These are phyloP conservation scores for Gracilinanus agilis DNA, from an alignment of 2,113 vertebrate genomes.

Conservation along the genomic window DNA sequence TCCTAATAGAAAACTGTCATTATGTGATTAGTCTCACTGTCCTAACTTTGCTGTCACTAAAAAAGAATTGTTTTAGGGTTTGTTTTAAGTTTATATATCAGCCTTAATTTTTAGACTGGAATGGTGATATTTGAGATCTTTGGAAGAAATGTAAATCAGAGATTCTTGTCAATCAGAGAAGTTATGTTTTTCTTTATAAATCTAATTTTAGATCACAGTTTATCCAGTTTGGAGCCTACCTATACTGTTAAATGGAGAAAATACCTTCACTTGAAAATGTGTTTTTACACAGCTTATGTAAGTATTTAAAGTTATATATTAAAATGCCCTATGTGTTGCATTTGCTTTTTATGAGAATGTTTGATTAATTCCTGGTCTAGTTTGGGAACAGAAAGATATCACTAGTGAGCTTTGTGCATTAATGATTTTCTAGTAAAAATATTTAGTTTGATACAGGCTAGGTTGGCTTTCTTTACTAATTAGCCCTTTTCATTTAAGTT, in stretches of 20 bases:
- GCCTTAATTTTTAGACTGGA: constrained; percentile 38
- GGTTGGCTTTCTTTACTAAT: neutral
- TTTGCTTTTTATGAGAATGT: neutral
- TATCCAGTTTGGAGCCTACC: constrained; percentile 95
- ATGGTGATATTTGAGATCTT: constrained; percentile 41
- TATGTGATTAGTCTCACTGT: neutral
- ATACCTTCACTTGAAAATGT: constrained; percentile 96
- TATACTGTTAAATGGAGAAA: constrained; percentile 98
- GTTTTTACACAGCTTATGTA: constrained; percentile 98
- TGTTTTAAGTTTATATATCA: neutral
- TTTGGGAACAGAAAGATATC: neutral
- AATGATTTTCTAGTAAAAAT: neutral
- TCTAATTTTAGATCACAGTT: constrained; percentile 91
- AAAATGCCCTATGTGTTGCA: neutral
- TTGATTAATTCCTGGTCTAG: neutral
- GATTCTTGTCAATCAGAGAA: constrained; percentile 70
- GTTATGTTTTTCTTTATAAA: constrained; percentile 79
- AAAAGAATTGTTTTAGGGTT: neutral
- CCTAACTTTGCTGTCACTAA: constrained; percentile 37
- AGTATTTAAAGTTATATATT: constrained; percentile 78
- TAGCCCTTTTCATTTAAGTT: neutral
- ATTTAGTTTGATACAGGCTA: neutral
- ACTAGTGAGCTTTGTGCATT: neutral
- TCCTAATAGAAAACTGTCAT: constrained; percentile 7
- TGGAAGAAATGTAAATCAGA: constrained; percentile 65